Percentiles rank a stretch among this genome's conserved stretches.
These are phyloP conservation scores for Danio jaintianensis DNA, from an alignment of 2,797 vertebrate species.

Conservation along the genomic window DNA sequence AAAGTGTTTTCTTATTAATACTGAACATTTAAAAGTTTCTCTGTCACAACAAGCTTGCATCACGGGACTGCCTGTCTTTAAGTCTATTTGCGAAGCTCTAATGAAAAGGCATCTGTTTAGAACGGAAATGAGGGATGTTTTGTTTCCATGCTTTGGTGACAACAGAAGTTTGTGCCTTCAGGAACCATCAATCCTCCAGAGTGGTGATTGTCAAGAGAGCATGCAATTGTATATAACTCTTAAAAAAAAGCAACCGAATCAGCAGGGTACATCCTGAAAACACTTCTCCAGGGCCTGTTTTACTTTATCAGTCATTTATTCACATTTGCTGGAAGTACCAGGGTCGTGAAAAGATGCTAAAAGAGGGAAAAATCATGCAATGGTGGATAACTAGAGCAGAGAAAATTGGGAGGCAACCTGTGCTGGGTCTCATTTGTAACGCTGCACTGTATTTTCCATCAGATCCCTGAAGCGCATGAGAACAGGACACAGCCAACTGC, in stretches of 20 bases:
- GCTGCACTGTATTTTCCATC: slow-evolving; percentile 42
- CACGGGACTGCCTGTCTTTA: slow-evolving; percentile 30
- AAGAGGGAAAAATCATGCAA: slow-evolving; percentile 29
- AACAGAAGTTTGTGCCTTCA: slow-evolving; percentile 36
- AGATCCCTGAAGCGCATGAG: slow-evolving; percentile 38
- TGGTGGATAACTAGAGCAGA: slow-evolving; percentile 46
- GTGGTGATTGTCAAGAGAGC: slow-evolving; percentile 24
- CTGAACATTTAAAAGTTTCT: slow-evolving; percentile 51
- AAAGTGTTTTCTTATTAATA: slow-evolving; percentile 56
- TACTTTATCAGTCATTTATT: slow-evolving; percentile 20
- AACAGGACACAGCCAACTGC: slow-evolving; percentile 16
- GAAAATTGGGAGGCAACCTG: slow-evolving; percentile 51
- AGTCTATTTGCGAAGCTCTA: slow-evolving; percentile 36
- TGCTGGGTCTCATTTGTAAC: slow-evolving; percentile 42
- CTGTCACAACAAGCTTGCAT: slow-evolving; percentile 26
- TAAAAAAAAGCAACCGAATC: slow-evolving; percentile 21
- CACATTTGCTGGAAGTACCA: neutral
- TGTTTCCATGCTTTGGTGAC: slow-evolving; percentile 34
- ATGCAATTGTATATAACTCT: slow-evolving; percentile 21
- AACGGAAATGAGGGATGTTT: slow-evolving; percentile 44
- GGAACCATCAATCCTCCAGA: slow-evolving; percentile 30
- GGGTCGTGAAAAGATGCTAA: slow-evolving; percentile 3
- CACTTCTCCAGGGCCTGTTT: neutral
- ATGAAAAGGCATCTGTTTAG: slow-evolving; percentile 29
- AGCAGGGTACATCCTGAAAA: slow-evolving; percentile 11